Evolutionary conservation across 1,140 invertebrate genomes (phyloP).

Genomic region (Pseudachorutes palmiensis): DNA sequence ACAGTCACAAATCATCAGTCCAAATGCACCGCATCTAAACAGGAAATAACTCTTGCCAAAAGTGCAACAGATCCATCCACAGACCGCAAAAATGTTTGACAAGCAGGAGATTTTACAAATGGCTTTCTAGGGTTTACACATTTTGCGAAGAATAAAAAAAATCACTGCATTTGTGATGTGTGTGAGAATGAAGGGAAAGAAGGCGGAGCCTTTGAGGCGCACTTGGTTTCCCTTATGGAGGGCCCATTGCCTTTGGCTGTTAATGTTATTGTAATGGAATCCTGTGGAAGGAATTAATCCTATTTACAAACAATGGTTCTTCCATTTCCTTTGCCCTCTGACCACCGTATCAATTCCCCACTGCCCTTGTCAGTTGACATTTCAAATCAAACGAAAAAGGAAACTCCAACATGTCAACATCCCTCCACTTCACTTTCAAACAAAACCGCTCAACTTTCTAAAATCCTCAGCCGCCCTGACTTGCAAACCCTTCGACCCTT

Average conservation of each 20-base stretch:
- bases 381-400: background rate
- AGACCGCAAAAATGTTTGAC: background rate
- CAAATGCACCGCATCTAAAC: too few relatives aligned
- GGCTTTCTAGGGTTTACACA: background rate
- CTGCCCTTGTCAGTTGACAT: conserved; percentile 5
- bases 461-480: too few relatives aligned
- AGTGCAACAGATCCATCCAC: background rate
- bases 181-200: background rate
- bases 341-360: background rate
- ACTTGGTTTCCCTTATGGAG: background rate
- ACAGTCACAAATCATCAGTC: too few relatives aligned
- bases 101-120: background rate
- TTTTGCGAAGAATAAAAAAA: background rate
- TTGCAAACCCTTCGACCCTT: background rate
- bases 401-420: background rate
- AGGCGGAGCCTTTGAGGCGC: background rate
- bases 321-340: background rate
- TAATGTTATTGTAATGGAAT: background rate
- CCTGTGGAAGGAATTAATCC: background rate
- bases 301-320: conserved; percentile 1
- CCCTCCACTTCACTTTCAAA: background rate
- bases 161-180: background rate
- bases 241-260: background rate
- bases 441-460: background rate
- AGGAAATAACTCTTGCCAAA: background rate